Conservation (phyloP, 1,140 invertebrate species). For the Gonatopus flavifemur region DNA sequence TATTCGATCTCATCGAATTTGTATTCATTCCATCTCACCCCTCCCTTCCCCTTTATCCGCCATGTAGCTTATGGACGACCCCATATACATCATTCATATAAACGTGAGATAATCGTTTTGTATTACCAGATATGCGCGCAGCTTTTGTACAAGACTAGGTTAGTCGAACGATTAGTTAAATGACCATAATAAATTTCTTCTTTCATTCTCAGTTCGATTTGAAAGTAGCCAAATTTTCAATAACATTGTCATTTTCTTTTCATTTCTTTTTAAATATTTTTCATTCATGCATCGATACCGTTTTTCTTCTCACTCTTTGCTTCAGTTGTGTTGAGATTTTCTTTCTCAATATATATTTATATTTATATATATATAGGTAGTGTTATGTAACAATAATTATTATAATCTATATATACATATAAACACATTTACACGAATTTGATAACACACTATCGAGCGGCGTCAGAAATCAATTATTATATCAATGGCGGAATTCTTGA, state of each 20-base stretch:
- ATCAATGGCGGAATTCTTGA: constrained; percentile 4
- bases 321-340: background rate
- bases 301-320: constrained; percentile 8
- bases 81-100: constrained; percentile 6
- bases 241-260: constrained; percentile 9
- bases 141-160: constrained; percentile 57
- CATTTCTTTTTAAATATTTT: constrained; percentile 10
- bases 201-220: constrained; percentile 4
- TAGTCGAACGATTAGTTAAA: constrained; percentile 48
- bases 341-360: no score
- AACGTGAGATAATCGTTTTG: constrained; percentile 18
- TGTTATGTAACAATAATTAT: constrained; percentile 47
- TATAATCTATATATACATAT: constrained; percentile 58
- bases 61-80: no score
- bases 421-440: constrained; percentile 54
- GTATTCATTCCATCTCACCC: constrained; percentile 5
- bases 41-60: constrained; percentile 1
- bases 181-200: constrained; percentile 24
- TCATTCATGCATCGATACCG: constrained; percentile 2
- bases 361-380: constrained; percentile 43
- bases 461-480: no score
- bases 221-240: constrained; percentile 8
- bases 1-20: no score
- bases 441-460: constrained; percentile 24
- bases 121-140: constrained; percentile 38